Evolutionary conservation across 2,888 invertebrate species (phyloP).

Genomic region (Polyploca ridens): DNA sequence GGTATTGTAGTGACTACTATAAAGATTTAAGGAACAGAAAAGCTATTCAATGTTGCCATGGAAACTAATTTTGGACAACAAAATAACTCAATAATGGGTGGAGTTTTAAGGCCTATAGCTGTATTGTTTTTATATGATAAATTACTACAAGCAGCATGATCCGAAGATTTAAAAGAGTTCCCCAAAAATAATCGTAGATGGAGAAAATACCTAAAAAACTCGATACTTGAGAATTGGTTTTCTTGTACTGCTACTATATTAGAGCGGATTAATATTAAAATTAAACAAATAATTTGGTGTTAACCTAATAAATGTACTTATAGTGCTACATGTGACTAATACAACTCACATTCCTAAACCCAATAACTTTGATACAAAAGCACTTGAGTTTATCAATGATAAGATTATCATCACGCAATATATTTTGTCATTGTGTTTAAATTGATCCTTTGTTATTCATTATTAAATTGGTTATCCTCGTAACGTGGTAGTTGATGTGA

Average conservation of each 20-base stretch:
- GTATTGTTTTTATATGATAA: background rate
- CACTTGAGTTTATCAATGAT: constrained; percentile 3
- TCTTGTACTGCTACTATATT: no score
- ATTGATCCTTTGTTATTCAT: constrained; percentile 6
- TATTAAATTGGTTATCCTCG: background rate
- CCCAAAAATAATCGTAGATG: no score
- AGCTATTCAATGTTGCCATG: constrained; percentile 79
- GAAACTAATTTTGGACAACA: constrained; percentile 69
- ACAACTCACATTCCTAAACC: background rate
- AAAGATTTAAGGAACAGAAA: constrained; percentile 20
- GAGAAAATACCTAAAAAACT: no score
- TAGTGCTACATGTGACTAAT: background rate
- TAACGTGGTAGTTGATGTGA: background rate
- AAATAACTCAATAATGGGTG: background rate
- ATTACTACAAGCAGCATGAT: background rate
- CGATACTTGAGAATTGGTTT: no score
- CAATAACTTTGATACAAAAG: constrained; percentile 6
- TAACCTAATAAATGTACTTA: no score
- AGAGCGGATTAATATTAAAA: no score
- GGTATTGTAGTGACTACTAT: constrained; percentile 1
- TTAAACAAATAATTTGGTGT: no score
- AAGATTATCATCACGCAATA: background rate
- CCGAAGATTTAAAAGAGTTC: no score
- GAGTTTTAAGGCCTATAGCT: background rate
- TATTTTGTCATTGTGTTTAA: background rate